Evolutionary conservation across 2,797 vertebrate species (phyloP).

Genomic region (Xiphophorus birchmanni): DNA sequence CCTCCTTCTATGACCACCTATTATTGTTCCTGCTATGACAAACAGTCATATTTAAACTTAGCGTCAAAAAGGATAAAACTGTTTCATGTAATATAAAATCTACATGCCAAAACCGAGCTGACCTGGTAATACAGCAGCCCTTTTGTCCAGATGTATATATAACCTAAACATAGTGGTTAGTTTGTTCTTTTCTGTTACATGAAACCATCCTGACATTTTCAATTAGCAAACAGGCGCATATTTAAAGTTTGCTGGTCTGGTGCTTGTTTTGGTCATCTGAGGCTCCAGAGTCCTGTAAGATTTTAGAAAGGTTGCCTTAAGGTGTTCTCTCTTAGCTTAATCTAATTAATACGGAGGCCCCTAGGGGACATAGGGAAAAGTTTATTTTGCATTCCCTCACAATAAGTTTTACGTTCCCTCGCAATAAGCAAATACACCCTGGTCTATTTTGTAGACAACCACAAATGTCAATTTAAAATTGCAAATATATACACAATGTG

Average conservation of each 20-base stretch:
- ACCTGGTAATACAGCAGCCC: neutral
- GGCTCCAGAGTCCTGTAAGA: neutral
- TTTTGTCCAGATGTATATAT: neutral
- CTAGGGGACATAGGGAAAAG: too few species aligned
- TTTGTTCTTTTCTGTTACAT: neutral
- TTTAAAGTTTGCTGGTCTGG: neutral
- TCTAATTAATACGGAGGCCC: neutral
- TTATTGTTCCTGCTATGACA: neutral
- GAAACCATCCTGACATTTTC: slow-evolving; percentile 1
- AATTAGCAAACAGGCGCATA: neutral
- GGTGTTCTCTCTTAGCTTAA: neutral
- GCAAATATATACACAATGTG: too few species aligned
- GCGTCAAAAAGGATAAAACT: neutral
- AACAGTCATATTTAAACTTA: neutral
- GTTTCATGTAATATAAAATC: neutral
- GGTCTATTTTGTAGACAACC: too few species aligned
- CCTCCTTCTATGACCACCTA: neutral
- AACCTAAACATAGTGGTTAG: neutral
- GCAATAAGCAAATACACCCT: too few species aligned
- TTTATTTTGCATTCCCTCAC: too few species aligned
- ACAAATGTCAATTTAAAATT: too few species aligned
- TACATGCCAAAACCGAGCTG: neutral
- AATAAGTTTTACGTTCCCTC: too few species aligned
- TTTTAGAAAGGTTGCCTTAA: neutral
- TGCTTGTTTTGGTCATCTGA: neutral